Conservation (phyloP, 2,888 invertebrate genomes). For the Latrodectus elegans region DNA sequence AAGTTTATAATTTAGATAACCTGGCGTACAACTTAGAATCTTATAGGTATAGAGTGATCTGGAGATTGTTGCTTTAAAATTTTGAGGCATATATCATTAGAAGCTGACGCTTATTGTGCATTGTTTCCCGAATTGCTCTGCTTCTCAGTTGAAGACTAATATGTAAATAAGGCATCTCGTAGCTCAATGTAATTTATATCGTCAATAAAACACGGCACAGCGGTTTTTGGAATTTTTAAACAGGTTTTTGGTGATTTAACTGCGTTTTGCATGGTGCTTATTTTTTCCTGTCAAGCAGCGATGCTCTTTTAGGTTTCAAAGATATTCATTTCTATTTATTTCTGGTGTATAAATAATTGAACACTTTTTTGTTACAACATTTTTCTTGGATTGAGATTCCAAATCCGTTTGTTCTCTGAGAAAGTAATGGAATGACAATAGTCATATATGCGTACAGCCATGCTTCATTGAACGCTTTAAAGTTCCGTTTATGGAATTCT, state of each 20-base stretch:
- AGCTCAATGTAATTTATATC: slow-evolving; percentile 58
- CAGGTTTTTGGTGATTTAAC: slow-evolving; percentile 50
- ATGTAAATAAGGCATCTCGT: slow-evolving; percentile 55
- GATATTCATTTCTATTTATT: neutral
- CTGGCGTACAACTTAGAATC: slow-evolving; percentile 15
- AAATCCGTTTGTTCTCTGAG: neutral
- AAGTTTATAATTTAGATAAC: slow-evolving; percentile 61
- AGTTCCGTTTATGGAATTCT: neutral
- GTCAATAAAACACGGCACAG: slow-evolving; percentile 61
- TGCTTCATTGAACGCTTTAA: slow-evolving; percentile 20
- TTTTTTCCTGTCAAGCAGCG: slow-evolving; percentile 11
- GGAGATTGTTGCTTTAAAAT: slow-evolving; percentile 60
- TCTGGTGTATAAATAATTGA: slow-evolving; percentile 34
- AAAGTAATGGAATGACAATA: neutral
- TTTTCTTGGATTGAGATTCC: neutral
- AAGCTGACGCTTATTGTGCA: slow-evolving; percentile 62
- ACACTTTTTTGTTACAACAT: slow-evolving; percentile 2
- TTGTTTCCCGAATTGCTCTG: slow-evolving; percentile 40
- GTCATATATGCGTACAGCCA: neutral
- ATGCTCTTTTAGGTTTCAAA: neutral
- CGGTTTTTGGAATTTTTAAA: slow-evolving; percentile 67
- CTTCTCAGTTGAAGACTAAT: slow-evolving; percentile 30
- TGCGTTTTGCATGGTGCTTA: slow-evolving; percentile 42
- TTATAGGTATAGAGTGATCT: no score
- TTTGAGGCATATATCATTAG: slow-evolving; percentile 59